Evolutionary conservation across 2,888 invertebrate species (phyloP).

Genomic region (Asteroscopus sphinx): DNA sequence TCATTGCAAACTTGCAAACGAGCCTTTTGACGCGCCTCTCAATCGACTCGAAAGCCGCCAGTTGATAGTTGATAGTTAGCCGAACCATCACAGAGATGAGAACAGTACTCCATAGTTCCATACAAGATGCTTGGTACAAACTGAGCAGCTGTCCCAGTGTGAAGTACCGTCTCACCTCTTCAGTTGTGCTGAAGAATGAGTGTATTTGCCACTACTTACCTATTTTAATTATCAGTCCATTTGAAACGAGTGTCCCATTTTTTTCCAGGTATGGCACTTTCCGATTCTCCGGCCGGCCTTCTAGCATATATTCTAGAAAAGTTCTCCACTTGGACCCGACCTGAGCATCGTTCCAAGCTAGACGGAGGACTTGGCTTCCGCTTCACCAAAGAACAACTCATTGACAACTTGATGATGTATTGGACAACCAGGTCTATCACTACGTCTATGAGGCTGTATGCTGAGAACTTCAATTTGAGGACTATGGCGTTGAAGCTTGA

Average conservation of each 20-base stretch:
- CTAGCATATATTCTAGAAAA: constrained; percentile 96
- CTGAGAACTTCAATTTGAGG: constrained; percentile 88
- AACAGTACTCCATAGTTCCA: too few relatives aligned
- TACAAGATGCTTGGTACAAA: too few relatives aligned
- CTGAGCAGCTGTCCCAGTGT: too few relatives aligned
- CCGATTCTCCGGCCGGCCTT: constrained; percentile 94
- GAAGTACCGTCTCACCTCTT: too few relatives aligned
- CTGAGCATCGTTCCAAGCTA: constrained; percentile 71
- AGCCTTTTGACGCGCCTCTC: too few relatives aligned
- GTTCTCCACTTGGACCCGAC: constrained; percentile 93
- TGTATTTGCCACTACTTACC: too few relatives aligned
- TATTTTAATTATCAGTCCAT: too few relatives aligned
- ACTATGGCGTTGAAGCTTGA: constrained; percentile 70
- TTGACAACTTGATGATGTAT: constrained; percentile 96
- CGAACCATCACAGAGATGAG: too few relatives aligned
- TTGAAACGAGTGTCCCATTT: not conserved
- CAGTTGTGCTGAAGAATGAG: too few relatives aligned
- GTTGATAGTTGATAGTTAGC: too few relatives aligned
- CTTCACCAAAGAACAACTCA: constrained; percentile 92
- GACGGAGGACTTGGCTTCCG: constrained; percentile 92
- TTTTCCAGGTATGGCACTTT: constrained; percentile 90
- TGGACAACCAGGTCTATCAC: constrained; percentile 94
- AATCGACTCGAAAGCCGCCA: too few relatives aligned
- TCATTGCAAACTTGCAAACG: too few relatives aligned
- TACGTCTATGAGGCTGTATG: constrained; percentile 93